Evolutionary conservation across 2,797 vertebrate genomes (phyloP).

Genomic region (Phyllotis vaccarum): DNA sequence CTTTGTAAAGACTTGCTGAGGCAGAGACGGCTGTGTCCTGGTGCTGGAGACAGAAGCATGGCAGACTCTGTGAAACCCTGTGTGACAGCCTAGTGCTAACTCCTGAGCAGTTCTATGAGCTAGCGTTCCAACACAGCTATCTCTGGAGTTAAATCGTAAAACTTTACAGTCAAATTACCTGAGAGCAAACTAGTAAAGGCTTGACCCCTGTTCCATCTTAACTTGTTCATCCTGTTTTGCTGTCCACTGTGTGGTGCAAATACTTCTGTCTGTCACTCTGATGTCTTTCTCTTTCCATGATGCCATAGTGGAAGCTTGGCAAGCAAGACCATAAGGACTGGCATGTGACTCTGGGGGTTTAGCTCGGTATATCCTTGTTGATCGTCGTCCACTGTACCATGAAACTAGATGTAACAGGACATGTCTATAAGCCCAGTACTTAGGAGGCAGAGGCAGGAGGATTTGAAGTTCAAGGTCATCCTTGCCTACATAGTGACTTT

Average conservation of each 20-base stretch:
- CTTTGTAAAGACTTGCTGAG: background rate
- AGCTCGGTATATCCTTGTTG: background rate
- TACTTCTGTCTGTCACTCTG: background rate
- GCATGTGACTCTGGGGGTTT: background rate
- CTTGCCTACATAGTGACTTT: background rate
- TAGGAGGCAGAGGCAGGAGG: background rate
- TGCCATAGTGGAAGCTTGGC: background rate
- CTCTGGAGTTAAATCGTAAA: constrained; percentile 45
- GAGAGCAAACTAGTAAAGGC: constrained; percentile 30
- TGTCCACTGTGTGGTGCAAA: background rate
- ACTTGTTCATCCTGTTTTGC: constrained; percentile 1
- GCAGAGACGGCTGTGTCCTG: background rate
- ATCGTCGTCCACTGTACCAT: accelerated
- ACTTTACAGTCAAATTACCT: constrained; percentile 1
- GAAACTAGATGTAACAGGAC: too few species aligned
- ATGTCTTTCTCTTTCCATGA: background rate
- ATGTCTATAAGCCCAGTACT: background rate
- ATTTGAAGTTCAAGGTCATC: background rate
- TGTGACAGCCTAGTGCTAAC: accelerated
- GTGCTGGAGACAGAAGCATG: accelerated
- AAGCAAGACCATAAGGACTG: background rate
- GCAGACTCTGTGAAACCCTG: background rate
- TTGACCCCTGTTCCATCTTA: constrained; percentile 17
- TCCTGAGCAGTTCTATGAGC: background rate
- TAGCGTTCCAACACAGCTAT: background rate